A percentile compares a stretch with the other conserved stretches of the same genome.
Conservation (phyloP, 37 sponge, comb jelly and placozoan genomes). For the Hexactinellida sp. region DNA sequence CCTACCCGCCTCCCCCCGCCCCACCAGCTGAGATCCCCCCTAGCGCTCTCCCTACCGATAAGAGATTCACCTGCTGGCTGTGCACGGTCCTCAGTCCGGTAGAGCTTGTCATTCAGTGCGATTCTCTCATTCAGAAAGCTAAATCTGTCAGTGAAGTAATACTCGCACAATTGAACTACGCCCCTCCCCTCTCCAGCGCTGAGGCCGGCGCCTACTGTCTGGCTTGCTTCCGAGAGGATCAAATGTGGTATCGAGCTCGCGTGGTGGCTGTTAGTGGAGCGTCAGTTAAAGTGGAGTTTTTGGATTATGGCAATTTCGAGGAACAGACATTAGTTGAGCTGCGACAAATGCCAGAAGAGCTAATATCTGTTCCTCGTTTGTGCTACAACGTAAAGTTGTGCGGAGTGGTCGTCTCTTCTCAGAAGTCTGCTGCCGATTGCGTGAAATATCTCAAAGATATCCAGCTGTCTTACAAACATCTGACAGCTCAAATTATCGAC, state of each 20-base stretch:
- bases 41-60: background rate
- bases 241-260: background rate
- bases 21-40: background rate
- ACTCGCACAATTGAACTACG: background rate
- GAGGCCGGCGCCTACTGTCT: background rate
- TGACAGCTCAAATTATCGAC: background rate
- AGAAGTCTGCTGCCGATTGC: background rate
- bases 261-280: background rate
- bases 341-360: background rate
- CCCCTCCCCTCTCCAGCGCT: background rate
- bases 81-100: background rate
- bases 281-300: background rate
- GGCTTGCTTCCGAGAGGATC: background rate
- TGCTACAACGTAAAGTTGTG: background rate
- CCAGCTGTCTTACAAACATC: background rate
- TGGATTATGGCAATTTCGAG: slow-evolving; percentile 3
- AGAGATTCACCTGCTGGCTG: background rate
- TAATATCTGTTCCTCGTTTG: background rate
- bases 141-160: background rate
- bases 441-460: background rate
- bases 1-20: background rate
- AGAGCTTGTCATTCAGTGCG: background rate
- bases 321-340: background rate
- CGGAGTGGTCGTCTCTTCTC: background rate
- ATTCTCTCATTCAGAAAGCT: background rate